These are phyloP conservation scores for Palythoa heliodiscus DNA, from an alignment of 92 coral and sea anemone genomes.

Conservation along the genomic window DNA sequence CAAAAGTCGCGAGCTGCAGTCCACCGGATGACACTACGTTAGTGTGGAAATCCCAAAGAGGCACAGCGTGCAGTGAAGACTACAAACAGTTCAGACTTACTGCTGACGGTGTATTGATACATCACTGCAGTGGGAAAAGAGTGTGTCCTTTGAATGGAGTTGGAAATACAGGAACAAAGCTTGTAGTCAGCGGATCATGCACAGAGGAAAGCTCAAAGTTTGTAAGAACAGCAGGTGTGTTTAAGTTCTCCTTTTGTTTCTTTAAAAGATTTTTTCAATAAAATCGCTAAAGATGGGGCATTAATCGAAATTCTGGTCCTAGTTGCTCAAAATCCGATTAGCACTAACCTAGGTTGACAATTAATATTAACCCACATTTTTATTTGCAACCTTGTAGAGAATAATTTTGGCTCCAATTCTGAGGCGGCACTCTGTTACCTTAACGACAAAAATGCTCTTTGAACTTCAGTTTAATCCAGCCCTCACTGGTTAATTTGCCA, in stretches of 20 bases:
- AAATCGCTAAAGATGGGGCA: background rate
- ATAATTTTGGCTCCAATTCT: too few species aligned
- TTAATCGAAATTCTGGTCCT: background rate
- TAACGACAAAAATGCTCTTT: too few species aligned
- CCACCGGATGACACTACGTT: background rate
- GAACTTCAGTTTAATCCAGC: too few species aligned
- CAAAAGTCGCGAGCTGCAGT: background rate
- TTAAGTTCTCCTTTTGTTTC: background rate
- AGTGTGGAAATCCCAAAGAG: background rate
- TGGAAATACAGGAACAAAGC: background rate
- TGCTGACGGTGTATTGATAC: background rate
- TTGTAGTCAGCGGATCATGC: background rate
- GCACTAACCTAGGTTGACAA: too few species aligned
- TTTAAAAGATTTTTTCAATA: background rate
- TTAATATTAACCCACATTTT: too few species aligned
- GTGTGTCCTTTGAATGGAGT: background rate
- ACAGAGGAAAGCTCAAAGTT: background rate
- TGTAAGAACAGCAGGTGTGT: background rate
- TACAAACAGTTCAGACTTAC: background rate
- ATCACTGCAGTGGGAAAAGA: background rate
- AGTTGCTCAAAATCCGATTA: too few species aligned
- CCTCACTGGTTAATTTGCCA: too few species aligned
- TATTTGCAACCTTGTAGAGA: too few species aligned
- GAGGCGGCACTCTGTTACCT: too few species aligned
- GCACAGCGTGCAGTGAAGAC: background rate